Evolutionary conservation across 35 echinoderm and acorn worm genomes (phyloP).

Genomic region (Chiridota heheva): DNA sequence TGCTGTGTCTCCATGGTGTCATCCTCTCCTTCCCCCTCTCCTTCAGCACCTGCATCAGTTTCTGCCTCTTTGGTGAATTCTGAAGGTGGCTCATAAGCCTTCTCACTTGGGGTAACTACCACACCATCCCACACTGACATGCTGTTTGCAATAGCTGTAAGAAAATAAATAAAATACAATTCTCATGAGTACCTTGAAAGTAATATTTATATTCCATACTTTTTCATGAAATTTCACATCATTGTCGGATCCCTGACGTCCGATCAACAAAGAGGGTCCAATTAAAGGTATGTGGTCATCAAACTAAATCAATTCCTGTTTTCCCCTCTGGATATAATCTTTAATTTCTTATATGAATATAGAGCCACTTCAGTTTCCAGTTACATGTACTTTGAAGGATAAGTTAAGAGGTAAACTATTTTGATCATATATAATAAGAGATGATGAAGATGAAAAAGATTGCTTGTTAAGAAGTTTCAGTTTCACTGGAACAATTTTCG

Average conservation of each 20-base stretch:
- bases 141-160: conserved; percentile 70
- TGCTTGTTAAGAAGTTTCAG: no score
- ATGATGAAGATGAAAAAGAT: no score
- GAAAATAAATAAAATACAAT: not conserved
- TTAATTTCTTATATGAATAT: no score
- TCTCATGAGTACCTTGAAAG: not conserved
- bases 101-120: conserved; percentile 96
- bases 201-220: not conserved
- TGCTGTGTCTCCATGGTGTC: conserved; percentile 73
- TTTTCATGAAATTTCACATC: not conserved
- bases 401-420: no score
- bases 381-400: no score
- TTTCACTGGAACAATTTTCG: no score
- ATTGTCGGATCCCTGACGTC: not conserved
- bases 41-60: conserved; percentile 50
- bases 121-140: conserved; percentile 99
- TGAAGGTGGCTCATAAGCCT: conserved; percentile 82
- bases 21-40: conserved; percentile 48
- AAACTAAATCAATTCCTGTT: no score
- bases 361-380: no score
- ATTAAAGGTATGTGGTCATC: no score
- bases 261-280: no score
- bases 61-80: conserved; percentile 61
- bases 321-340: no score
- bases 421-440: no score